Percentiles rank a stretch among this genome's conserved stretches.
These are phyloP conservation scores for Vulpes lagopus DNA, from an alignment of 2,113 vertebrate genomes.

Conservation along the genomic window DNA sequence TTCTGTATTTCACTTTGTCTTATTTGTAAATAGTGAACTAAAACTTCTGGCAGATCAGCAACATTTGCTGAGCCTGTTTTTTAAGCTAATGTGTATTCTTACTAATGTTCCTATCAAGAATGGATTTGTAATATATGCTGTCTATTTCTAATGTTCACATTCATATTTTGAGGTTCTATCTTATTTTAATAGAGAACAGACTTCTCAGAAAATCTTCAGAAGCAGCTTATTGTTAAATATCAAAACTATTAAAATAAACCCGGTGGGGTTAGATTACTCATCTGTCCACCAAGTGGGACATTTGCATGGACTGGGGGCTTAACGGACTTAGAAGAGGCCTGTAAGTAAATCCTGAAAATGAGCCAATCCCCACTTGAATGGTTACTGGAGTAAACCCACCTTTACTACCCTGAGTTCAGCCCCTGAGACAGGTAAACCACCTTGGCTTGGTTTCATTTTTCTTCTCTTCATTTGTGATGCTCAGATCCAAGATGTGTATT, in stretches of 20 bases:
- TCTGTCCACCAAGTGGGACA: conserved; percentile 83
- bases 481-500: conserved; percentile 54
- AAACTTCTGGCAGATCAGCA: conserved; percentile 89
- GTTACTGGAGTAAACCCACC: conserved; percentile 68
- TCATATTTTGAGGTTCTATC: conserved; percentile 89
- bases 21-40: conserved; percentile 92
- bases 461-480: conserved; percentile 69
- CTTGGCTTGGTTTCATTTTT: conserved; percentile 70
- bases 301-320: conserved; percentile 82
- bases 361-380: conserved; percentile 76
- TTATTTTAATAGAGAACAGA: conserved; percentile 89
- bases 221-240: conserved; percentile 88
- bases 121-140: conserved; percentile 91
- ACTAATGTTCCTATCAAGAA: conserved; percentile 90
- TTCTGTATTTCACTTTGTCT: conserved; percentile 92
- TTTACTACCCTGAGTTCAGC: conserved; percentile 52
- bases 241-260: conserved; percentile 83
- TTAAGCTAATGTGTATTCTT: conserved; percentile 92
- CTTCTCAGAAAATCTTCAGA: conserved; percentile 88
- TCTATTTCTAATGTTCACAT: conserved; percentile 91
- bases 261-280: conserved; percentile 82
- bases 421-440: conserved; percentile 54
- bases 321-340: conserved; percentile 76
- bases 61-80: conserved; percentile 92
- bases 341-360: conserved; percentile 70